Base-by-base conservation (phyloP, 2,797 vertebrate species). In the Scomberomorus guttatus region DNA sequence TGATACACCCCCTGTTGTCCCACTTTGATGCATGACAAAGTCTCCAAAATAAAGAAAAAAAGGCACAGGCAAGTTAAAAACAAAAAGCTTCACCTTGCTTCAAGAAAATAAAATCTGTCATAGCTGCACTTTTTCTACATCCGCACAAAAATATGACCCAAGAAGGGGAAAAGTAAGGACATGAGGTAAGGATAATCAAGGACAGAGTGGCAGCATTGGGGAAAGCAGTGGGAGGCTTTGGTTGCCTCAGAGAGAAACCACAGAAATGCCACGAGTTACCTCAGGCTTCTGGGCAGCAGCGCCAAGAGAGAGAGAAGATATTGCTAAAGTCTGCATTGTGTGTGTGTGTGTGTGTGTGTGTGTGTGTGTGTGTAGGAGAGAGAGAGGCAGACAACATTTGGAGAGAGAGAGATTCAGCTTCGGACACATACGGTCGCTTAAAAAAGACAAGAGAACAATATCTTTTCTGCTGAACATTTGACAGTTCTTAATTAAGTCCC, bases 261-360 rank as follows among this genome's bases (percentile, higher is more conserved):
- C 24, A 84, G 76, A 92, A 90, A 91, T 92, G 87, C 86, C 87
- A 89, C 50, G n/a, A 77, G 84, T 86, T 90, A 87, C 86, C 88
- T 84, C 56, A 58, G 86, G 85, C 81, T 77, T 75, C 72, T 58
- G 51, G 65, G 62, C 60, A 77, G 55, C 59, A 71, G 25, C 58
- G 27, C 65, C 32, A 54, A 70, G 57, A 62, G 55, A 65, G 50
- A 17, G 51, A 67, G 13, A 46, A 61, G 2, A 2, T 42, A 42
- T 13, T 14, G 12, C 39, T 42, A 4, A 42, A 42, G 39, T 42
- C 39, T 13, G 10, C 37, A 8, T 37, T 6, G 44, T 62, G 48
- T 34, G 51, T 34, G 24, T 37, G 61, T 39, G 25, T 14, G 9
- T 6, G 44, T 62, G 46, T 32, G 51, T 34, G 24, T 34, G 61